These are phyloP conservation scores for Bubo blakistoni DNA, from an alignment of 2,113 vertebrate genomes.

Conservation along the genomic window DNA sequence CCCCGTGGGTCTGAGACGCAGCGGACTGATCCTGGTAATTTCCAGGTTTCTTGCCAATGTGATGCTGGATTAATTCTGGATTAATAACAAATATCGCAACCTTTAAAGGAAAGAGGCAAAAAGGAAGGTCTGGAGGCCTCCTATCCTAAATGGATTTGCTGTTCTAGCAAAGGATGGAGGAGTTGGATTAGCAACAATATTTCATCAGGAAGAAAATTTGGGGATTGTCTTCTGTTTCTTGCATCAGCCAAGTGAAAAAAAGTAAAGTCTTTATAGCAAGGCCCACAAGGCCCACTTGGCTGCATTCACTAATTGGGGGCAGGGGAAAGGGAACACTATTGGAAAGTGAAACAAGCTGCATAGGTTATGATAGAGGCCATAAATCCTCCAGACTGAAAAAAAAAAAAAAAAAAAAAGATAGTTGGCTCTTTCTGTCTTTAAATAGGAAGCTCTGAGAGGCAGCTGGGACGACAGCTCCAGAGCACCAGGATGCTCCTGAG, in stretches of 20 bases:
- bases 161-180: neutral
- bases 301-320: neutral
- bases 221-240: neutral
- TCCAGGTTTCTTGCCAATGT: neutral
- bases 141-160: neutral
- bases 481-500: neutral
- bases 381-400: neutral
- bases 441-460: neutral
- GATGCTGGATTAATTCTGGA: neutral
- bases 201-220: neutral
- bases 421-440: neutral
- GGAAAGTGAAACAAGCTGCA: neutral
- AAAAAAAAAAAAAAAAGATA: neutral
- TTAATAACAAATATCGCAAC: neutral
- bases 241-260: neutral
- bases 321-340: neutral
- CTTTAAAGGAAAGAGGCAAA: neutral
- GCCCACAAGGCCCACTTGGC: neutral
- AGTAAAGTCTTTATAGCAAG: neutral
- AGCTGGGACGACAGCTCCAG: neutral
- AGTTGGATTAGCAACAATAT: neutral
- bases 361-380: neutral
- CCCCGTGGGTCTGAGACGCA: rapidly evolving
- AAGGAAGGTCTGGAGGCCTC: neutral
- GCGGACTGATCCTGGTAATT: neutral